Evolutionary conservation across 2,113 vertebrate genomes (phyloP), one percentile per base, ranked within the genome.

Genomic region (Poeciliopsis retropinna): DNA sequence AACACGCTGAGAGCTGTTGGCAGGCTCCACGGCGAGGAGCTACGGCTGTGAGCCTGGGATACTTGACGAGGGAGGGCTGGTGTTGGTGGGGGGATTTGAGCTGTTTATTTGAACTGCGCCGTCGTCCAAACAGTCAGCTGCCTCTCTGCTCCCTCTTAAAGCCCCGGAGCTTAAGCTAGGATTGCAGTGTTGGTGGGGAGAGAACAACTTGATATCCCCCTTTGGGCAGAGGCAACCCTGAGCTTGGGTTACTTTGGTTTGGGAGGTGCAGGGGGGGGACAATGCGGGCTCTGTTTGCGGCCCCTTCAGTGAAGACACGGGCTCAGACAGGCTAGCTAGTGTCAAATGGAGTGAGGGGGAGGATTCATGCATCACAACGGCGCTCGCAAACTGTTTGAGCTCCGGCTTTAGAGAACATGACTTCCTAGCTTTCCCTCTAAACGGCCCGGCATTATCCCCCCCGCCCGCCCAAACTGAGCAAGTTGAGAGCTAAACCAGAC

Each of bases 41-140:
- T 73, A 80, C 15, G 82, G 84, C 84, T 85, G 82, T 88, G 88
- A 80, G 84, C 83, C 84, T 76, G 75, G 47, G 75, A 73, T 77
- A 78, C 82, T 82, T 89, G 88, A 75, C 69, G 28, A 67, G 72
- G 75, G 78, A 70, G 81, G 83, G 79, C 79, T 71, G 54, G 82
- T 51, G 82, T 64, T 70, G 67, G 71, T 76, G 90, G 76, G 75
- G 80, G 89, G 90, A 87, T 88, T 80, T 80, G 76, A 89, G 64
- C 85, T 89, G 89, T 95, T 95, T 95, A 94, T 95, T 94, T 94
- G 92, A 94, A 92, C 90, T 90, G 80, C 68, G 41, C 90, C 34
- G 88, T 87, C 82, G 75, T 91, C 90, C 87, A 93, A 93, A 92
- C 91, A 92, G 87, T 91, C 94, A 92, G 92, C 93, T 93, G 92